phyloP scores from a whole-genome alignment of 2,797 vertebrate species.

The Tarsius wallacei region DNA sequence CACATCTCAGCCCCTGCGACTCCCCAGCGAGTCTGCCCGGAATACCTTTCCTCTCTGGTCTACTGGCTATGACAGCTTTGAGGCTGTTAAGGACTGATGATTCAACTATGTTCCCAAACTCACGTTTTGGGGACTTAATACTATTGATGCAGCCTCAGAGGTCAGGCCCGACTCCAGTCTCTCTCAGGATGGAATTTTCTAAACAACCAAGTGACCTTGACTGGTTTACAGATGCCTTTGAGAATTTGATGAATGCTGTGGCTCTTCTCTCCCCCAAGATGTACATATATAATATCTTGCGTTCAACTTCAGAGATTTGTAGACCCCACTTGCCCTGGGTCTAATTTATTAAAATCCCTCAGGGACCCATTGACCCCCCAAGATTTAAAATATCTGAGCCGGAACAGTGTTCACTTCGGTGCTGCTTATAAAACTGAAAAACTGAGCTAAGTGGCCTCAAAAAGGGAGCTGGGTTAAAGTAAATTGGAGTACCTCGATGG shows the following conservation, averaged over 20 bases:
- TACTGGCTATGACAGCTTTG: neutral
- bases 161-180: neutral
- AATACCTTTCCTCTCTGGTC: neutral
- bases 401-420: neutral
- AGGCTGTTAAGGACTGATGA: neutral
- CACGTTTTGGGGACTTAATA: neutral
- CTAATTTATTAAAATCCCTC: conserved; percentile 12
- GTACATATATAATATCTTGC: neutral
- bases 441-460: neutral
- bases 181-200: conserved; percentile 23
- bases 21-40: neutral
- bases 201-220: neutral
- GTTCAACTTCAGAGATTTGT: neutral
- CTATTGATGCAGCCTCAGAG: neutral
- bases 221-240: neutral
- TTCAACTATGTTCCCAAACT: neutral
- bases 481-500: neutral
- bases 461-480: neutral
- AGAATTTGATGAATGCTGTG: neutral
- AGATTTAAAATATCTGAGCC: neutral
- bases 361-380: neutral
- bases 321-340: neutral
- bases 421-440: conserved; percentile 17
- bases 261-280: neutral
- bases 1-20: neutral